Evolutionary conservation across 2,888 invertebrate species (phyloP), one percentile per base, ranked within the genome.

Genomic region (Chrysomela aeneicollis): DNA sequence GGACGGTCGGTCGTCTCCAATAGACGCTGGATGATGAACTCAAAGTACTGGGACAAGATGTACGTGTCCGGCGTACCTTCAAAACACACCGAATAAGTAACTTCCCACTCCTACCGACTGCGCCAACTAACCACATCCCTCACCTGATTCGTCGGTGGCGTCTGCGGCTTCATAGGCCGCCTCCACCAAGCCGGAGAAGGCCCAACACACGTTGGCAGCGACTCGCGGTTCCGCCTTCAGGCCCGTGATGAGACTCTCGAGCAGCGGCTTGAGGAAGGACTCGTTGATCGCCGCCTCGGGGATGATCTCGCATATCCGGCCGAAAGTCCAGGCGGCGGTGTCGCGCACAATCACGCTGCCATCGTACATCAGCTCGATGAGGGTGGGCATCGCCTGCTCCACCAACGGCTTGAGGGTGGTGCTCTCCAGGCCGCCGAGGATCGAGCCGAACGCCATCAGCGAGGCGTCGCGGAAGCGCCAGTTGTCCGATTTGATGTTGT

Each of bases 181-280:
- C 82, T 98, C 97, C 0, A 98, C 97, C 52, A 99, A 85, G 30
- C 97, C 96, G 21, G 96, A 96, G 77, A 99, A 95, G 0, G 99
- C 98, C 99, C 99, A 99, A 82, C 99, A 99, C 10, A 98, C 97
- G 82, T 99, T 99, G 9, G 97, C 92, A 1, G 99, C 98, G 0
- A 99, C 99, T 26, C 98, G 86, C 4, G 98, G 95, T 79, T 98
- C 98, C 1, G 96, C 93, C 76, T 92, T 92, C 18, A 99, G 84
- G 0, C 97, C 97, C 73, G 89, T 91, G 0, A 94, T 89, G 64
- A 95, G 88, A 83, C 92, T 88, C 84, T 94, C 92, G 15, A 95
- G 81, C 10, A 95, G 82, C 0, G 93, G 92, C 79, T 92, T 92
- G 57, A 98, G 85, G 82, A 92, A 94, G 3, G 87, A 88, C 75